phyloP scores from a whole-genome alignment of 2,113 vertebrate genomes.

The Cephalopterus ornatus region DNA sequence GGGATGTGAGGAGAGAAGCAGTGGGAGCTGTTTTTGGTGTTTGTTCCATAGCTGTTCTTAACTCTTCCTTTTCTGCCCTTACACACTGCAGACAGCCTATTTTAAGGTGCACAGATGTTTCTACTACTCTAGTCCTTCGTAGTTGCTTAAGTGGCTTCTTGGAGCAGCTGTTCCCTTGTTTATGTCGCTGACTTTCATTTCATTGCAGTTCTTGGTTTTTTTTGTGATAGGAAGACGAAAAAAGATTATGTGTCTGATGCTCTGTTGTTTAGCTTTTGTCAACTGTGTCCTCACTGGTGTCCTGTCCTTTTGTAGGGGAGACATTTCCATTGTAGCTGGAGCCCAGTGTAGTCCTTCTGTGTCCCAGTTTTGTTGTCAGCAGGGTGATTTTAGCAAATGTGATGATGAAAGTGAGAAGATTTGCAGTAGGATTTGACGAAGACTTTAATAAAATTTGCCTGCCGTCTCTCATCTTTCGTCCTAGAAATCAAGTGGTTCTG shows the following conservation, averaged over 20 bases:
- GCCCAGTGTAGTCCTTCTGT: not conserved
- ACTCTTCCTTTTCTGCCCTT: not conserved
- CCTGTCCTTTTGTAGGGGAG: not conserved
- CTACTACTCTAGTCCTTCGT: not conserved
- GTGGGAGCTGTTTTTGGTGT: not conserved
- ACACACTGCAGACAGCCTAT: not conserved
- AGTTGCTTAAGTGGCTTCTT: slow-evolving; percentile 23
- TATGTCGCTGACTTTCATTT: not conserved
- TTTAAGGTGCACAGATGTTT: slow-evolving; percentile 56
- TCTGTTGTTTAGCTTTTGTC: not conserved
- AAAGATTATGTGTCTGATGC: not conserved
- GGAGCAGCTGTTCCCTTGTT: slow-evolving; percentile 48
- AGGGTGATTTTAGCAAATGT: not conserved
- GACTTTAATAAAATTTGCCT: not conserved
- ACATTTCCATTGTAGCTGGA: not conserved
- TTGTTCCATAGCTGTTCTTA: not conserved
- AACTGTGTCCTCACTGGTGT: not conserved
- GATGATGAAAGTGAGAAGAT: not conserved
- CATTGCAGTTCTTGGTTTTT: not conserved
- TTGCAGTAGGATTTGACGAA: not conserved
- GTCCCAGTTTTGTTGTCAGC: not conserved
- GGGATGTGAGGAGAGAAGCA: not conserved
- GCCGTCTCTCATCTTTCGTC: not conserved
- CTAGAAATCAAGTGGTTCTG: not conserved
- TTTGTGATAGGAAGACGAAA: not conserved